Evolutionary conservation across 2,797 vertebrate species (phyloP).

Genomic region (Rhinogobio ventralis): DNA sequence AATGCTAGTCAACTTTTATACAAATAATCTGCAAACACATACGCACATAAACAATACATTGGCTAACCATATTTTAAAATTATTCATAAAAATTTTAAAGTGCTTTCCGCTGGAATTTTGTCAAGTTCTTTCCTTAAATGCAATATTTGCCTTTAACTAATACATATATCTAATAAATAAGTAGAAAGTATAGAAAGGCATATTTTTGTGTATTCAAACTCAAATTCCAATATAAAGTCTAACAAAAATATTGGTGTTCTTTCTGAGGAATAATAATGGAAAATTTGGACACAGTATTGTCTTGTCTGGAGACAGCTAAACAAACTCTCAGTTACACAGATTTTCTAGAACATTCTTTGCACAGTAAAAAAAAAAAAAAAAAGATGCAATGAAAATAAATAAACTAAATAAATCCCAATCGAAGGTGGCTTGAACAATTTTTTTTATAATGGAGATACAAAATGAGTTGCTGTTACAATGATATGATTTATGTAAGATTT

Average conservation of each 20-base stretch:
- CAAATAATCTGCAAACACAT: background rate
- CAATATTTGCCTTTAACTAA: background rate
- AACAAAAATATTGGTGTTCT: background rate
- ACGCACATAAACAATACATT: background rate
- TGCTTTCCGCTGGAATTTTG: background rate
- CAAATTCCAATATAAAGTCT: background rate
- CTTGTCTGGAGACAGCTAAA: slow-evolving; percentile 54
- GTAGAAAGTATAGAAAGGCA: background rate
- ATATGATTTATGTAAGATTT: background rate
- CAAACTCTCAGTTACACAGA: slow-evolving; percentile 46
- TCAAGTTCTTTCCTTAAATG: background rate
- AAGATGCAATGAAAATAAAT: background rate
- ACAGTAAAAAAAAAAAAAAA: slow-evolving; percentile 13
- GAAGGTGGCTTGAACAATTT: background rate
- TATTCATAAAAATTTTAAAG: background rate
- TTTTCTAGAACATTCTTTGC: slow-evolving; percentile 43
- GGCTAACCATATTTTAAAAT: background rate
- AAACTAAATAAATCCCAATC: background rate
- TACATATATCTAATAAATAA: background rate
- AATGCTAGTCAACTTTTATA: background rate
- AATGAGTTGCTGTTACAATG: background rate
- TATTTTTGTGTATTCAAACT: background rate
- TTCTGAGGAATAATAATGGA: slow-evolving; percentile 21
- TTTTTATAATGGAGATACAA: background rate
- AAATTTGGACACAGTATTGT: slow-evolving; percentile 55